Evolutionary conservation across 1,140 invertebrate species (phyloP).

Genomic region (Lanistes nyassanus): DNA sequence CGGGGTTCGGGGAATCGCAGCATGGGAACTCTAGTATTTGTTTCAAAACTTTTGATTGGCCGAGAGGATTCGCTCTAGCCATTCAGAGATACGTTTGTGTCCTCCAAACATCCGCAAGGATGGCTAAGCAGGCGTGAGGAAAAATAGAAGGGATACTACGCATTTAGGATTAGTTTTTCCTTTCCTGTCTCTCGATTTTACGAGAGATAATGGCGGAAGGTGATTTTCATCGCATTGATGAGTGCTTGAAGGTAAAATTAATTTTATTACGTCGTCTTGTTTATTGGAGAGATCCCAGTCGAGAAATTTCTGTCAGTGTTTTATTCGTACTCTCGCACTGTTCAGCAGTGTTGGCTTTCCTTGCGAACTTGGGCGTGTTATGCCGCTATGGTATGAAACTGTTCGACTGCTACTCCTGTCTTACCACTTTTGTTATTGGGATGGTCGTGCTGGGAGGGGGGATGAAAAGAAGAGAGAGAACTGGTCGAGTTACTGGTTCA

Average conservation of each 20-base stretch:
- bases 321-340: neutral
- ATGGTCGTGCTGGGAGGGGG: too few relatives aligned
- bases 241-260: conserved; percentile 8
- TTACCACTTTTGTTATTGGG: too few relatives aligned
- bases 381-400: neutral
- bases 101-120: too few relatives aligned
- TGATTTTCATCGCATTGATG: conserved; percentile 29
- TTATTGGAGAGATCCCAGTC: neutral
- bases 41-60: too few relatives aligned
- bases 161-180: conserved; percentile 4
- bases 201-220: conserved; percentile 15
- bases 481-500: too few relatives aligned
- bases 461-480: too few relatives aligned
- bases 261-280: neutral
- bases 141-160: too few relatives aligned
- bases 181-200: conserved; percentile 24
- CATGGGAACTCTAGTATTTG: too few relatives aligned
- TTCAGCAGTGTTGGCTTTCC: neutral
- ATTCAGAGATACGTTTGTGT: too few relatives aligned
- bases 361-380: neutral
- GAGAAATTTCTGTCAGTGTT: neutral
- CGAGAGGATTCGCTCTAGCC: too few relatives aligned
- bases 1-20: too few relatives aligned
- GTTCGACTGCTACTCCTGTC: neutral
- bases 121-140: too few relatives aligned